Evolutionary conservation across 2,888 invertebrate species (phyloP).

Genomic region (Peribatodes rhomboidaria): DNA sequence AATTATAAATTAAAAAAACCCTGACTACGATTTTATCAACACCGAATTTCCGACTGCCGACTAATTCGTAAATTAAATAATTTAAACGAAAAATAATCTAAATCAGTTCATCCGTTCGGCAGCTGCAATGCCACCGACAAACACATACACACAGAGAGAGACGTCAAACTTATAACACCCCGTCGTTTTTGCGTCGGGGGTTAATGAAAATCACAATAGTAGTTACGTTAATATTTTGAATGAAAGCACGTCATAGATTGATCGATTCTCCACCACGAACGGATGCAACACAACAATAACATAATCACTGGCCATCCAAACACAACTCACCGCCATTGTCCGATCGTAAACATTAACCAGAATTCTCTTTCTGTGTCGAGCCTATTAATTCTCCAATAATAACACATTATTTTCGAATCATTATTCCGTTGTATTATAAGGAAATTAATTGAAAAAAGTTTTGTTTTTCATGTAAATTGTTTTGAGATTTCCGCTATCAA

Average conservation of each 20-base stretch:
- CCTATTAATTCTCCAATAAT: conserved; percentile 26
- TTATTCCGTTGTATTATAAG: conserved; percentile 23
- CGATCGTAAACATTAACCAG: not conserved
- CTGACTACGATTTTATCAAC: no score
- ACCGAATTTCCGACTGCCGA: no score
- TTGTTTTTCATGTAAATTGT: conserved; percentile 18
- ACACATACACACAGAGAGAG: no score
- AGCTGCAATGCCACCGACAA: no score
- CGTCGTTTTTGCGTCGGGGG: no score
- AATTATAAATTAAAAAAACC: no score
- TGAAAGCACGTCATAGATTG: not conserved
- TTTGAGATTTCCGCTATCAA: conserved; percentile 20
- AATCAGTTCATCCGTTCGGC: no score
- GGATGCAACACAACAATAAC: conserved; percentile 1
- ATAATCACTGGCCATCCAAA: not conserved
- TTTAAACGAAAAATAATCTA: no score
- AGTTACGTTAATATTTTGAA: not conserved
- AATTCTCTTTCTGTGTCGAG: conserved; percentile 23
- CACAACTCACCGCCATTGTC: conserved; percentile 14
- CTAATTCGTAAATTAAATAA: no score
- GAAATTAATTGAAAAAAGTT: conserved; percentile 25
- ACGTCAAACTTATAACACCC: no score
- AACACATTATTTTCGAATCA: conserved; percentile 26
- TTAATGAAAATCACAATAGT: no score
- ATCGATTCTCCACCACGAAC: not conserved